Conservation (phyloP, 2,797 vertebrate species). For the Galago senegalensis region DNA sequence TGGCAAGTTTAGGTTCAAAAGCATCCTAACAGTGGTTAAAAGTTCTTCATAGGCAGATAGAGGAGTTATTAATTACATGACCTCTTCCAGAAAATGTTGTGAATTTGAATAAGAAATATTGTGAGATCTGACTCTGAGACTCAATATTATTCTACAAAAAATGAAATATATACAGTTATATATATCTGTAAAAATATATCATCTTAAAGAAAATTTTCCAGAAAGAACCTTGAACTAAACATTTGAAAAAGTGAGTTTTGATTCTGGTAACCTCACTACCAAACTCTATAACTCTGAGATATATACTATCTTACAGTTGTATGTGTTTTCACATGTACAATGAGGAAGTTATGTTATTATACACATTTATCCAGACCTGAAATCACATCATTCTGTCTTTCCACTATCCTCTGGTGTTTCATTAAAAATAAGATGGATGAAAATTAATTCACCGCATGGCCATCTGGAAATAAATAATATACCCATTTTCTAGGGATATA, state of each 20-base stretch:
- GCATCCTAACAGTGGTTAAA: background rate
- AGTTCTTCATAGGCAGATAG: background rate
- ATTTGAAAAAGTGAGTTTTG: background rate
- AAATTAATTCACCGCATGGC: background rate
- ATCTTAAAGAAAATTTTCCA: background rate
- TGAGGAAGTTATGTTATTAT: background rate
- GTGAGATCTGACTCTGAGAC: background rate
- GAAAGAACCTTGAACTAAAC: background rate
- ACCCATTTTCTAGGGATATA: background rate
- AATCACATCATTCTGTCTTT: background rate
- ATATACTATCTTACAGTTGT: background rate
- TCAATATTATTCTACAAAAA: background rate
- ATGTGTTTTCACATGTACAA: background rate
- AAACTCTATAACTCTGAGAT: background rate
- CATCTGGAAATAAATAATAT: background rate
- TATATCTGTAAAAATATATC: constrained; percentile 18
- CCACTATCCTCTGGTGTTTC: background rate
- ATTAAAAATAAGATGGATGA: constrained; percentile 26
- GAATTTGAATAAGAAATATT: constrained; percentile 45
- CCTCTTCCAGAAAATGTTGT: background rate
- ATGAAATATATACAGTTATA: background rate
- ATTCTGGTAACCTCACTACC: background rate
- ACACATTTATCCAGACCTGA: background rate
- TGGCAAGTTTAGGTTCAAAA: background rate
- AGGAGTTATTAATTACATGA: background rate